Conservation (phyloP, 2,888 invertebrate genomes). For the Harpalus rufipes region DNA sequence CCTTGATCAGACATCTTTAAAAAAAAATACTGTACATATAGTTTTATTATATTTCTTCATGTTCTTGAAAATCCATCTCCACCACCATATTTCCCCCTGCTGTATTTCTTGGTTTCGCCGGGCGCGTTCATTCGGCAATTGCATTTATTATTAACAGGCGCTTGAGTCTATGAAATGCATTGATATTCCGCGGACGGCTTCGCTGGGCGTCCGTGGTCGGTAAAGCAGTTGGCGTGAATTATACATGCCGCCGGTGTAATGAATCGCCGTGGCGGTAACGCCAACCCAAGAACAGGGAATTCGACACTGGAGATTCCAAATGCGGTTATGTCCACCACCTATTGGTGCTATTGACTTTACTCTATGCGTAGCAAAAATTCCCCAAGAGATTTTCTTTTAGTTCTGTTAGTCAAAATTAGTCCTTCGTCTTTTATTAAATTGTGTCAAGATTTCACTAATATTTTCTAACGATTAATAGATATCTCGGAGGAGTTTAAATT, state of each 20-base stretch:
- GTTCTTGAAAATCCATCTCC: not conserved
- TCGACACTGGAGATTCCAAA: constrained; percentile 5
- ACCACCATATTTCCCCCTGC: not conserved
- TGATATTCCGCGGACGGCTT: constrained; percentile 59
- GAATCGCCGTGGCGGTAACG: constrained; percentile 8
- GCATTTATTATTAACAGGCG: constrained; percentile 64
- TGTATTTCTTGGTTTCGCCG: not conserved
- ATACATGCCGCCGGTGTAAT: constrained; percentile 59
- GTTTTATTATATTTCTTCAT: too few relatives aligned
- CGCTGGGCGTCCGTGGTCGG: constrained; percentile 27
- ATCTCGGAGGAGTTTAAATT: too few relatives aligned
- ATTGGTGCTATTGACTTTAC: not conserved
- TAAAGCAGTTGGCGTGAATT: constrained; percentile 64
- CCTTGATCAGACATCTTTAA: too few relatives aligned
- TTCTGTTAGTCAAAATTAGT: too few relatives aligned
- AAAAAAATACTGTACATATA: not conserved
- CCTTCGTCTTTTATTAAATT: too few relatives aligned
- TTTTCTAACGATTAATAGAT: too few relatives aligned
- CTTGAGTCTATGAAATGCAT: constrained; percentile 67
- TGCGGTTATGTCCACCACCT: not conserved
- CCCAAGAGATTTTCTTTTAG: not conserved
- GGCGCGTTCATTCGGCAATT: constrained; percentile 61
- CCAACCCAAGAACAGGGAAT: not conserved
- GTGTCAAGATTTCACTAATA: too few relatives aligned
- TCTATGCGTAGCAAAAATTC: not conserved